Evolutionary conservation across 2,113 vertebrate species (phyloP), one percentile per base, ranked within the genome.

Genomic region (Sander lucioperca): DNA sequence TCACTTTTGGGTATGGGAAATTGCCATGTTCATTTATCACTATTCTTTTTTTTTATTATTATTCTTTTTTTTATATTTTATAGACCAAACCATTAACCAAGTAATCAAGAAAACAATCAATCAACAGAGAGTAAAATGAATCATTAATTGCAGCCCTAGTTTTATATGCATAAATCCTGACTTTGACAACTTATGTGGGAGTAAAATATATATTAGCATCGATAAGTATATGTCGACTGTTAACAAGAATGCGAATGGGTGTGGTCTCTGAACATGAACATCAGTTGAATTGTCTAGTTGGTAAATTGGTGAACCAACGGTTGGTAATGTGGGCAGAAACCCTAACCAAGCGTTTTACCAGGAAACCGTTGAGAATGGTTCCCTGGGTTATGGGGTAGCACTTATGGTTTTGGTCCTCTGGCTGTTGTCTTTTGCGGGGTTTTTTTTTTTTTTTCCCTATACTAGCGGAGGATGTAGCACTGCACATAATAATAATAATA

Each of bases 261-360:
- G 19, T 56, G 23, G 6, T 36, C 21, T 19, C 0, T 68, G 27
- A 50, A 66, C 15, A 43, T 70, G 56, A 62, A 45, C 36, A 23
- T 4, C 27, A 14, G 51, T 47, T 4, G 74, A 4, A 80, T 43
- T 27, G 18, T 59, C 0, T 67, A 11, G 50, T 67, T 62, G 82
- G 58, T 81, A 64, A 51, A 23, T 27, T 68, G 79, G 79, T 86
- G 57, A 77, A 80, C 82, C 80, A 76, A 25, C 70, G 33, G 62
- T 64, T 76, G 48, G 69, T 81, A 39, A 66, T 84, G 78, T 81
- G 87, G 86, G 64, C 61, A 74, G 50, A 79, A 82, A 76, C 33
- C 36, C 30, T 73, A 43, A 84, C 66, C 62, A 69, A 79, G 14
- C 56, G 48, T 66, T 76, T 74, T 61, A 74, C 76, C 78, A 83